A percentile compares a stretch with the other conserved stretches of the same genome.
phyloP scores from a whole-genome alignment of 2,888 invertebrate species.

The Megastigmus dorsalis region DNA sequence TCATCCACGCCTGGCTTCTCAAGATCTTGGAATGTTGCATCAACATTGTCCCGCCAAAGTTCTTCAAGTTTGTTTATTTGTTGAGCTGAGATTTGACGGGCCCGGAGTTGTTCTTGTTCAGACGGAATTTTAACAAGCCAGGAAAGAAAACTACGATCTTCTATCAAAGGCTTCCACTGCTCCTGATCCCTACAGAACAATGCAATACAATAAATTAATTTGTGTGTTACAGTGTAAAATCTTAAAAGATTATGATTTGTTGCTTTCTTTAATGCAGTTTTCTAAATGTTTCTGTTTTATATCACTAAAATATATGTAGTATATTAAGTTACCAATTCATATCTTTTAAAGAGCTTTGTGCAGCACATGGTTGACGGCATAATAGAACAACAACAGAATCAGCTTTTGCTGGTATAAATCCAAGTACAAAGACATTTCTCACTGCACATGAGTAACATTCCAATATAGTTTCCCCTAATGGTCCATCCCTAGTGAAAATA shows the following conservation, averaged over 20 bases:
- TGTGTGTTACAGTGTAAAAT: background rate
- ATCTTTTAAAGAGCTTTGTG: constrained; percentile 96
- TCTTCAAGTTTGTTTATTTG: constrained; percentile 99
- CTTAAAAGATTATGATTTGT: constrained; percentile 1
- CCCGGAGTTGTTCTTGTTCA: constrained; percentile 96
- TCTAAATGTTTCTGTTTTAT: constrained; percentile 31
- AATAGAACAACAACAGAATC: constrained; percentile 98
- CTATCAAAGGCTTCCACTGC: constrained; percentile 98
- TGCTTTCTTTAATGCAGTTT: background rate
- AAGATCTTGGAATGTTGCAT: constrained; percentile 97
- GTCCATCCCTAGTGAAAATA: constrained; percentile 84
- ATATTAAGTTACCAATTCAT: constrained; percentile 90
- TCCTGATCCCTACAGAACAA: constrained; percentile 87
- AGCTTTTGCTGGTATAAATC: constrained; percentile 99
- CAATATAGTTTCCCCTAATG: constrained; percentile 96
- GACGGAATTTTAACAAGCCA: constrained; percentile 99
- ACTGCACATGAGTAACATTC: constrained; percentile 99
- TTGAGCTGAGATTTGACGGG: constrained; percentile 96
- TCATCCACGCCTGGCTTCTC: constrained; percentile 99
- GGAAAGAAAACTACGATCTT: constrained; percentile 95
- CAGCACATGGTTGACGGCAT: constrained; percentile 98
- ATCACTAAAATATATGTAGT: no score
- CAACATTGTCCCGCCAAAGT: constrained; percentile 98
- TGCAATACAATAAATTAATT: no score
- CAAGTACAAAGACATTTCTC: constrained; percentile 97